Base-by-base conservation (phyloP, 2,888 invertebrate species). In the Parnassius glacialis region DNA sequence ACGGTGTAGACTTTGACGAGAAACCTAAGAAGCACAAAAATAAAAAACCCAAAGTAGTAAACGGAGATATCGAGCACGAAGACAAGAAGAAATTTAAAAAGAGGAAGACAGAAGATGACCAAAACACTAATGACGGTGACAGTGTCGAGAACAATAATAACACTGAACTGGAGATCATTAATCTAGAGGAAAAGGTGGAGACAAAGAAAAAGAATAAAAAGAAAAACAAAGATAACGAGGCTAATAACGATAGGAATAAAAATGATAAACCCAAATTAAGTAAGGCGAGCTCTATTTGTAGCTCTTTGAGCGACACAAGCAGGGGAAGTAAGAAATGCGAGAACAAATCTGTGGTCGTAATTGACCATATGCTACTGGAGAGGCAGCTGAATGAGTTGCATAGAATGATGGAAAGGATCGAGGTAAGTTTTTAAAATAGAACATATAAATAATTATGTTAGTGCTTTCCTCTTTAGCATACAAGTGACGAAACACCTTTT, bases 341-440 rank as follows among this genome's bases (percentile, higher is more conserved):
- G 2, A 70, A 73, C 52, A 74, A 67, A 54, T 42, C 52, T 13
- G 65, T 0, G 84, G 86, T 59, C 88, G 90, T 58, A 80, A 51
- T 89, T 63, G 79, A 93, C 73, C 68, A 86, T 70, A 69, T 85
- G 51, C 85, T 89, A 34, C 65, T 94, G 63, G 93, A 94, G 74
- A 81, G 92, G 45, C 85, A 91, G 42, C 68, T 94, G 53, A 93
- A 93, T 61, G 94, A 94, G 67, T 61, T 94, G 62, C 84, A 85
- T 51, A 74, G 94, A 56, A 79, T 92, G 56, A 72, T 92, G 64
- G 87, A 85, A 48, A 83, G 75, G 61, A 71, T 76, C 59, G 80
- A 80, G 81, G 89, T 87, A 62, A 67, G 70, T 68, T n/a, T 12
- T 47, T n/a, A 34, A 34, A 34, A 34, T 34, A 5, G 5, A 34